Evolutionary conservation across 2,113 vertebrate species (phyloP).

Genomic region (Columba janthina): DNA sequence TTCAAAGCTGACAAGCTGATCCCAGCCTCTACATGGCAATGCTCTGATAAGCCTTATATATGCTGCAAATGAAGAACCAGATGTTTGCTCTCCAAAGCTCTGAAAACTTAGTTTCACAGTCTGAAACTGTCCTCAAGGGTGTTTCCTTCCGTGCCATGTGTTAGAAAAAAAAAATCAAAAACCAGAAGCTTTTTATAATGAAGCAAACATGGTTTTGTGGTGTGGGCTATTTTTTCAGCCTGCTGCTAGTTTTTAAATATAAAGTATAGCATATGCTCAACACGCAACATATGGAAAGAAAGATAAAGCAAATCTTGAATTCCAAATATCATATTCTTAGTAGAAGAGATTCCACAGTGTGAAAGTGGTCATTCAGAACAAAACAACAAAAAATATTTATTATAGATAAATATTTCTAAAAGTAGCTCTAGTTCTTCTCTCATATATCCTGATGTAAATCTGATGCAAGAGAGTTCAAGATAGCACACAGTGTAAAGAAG

Average conservation of each 20-base stretch:
- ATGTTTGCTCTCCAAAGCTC: constrained; percentile 23
- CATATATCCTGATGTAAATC: neutral
- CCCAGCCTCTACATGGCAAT: neutral
- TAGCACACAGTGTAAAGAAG: neutral
- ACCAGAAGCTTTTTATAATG: constrained; percentile 61
- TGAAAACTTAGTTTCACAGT: constrained; percentile 10
- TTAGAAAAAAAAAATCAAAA: neutral
- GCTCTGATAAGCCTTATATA: neutral
- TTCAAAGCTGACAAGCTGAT: neutral
- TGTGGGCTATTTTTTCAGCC: constrained; percentile 51
- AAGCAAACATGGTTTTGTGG: constrained; percentile 76
- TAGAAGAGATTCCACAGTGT: constrained; percentile 20
- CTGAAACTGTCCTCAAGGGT: constrained; percentile 22
- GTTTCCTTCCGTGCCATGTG: neutral
- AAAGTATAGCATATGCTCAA: constrained; percentile 75
- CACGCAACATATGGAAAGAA: constrained; percentile 74
- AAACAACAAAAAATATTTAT: neutral
- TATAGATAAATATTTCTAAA: neutral
- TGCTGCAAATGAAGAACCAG: constrained; percentile 13
- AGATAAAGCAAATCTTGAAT: constrained; percentile 70
- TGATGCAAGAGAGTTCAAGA: neutral
- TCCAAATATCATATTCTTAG: constrained; percentile 52
- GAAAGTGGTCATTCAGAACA: constrained; percentile 33
- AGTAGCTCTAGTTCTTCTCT: neutral
- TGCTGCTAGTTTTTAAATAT: constrained; percentile 75